Evolutionary conservation across 2,113 vertebrate genomes (phyloP).

Genomic region (Cavia porcellus): DNA sequence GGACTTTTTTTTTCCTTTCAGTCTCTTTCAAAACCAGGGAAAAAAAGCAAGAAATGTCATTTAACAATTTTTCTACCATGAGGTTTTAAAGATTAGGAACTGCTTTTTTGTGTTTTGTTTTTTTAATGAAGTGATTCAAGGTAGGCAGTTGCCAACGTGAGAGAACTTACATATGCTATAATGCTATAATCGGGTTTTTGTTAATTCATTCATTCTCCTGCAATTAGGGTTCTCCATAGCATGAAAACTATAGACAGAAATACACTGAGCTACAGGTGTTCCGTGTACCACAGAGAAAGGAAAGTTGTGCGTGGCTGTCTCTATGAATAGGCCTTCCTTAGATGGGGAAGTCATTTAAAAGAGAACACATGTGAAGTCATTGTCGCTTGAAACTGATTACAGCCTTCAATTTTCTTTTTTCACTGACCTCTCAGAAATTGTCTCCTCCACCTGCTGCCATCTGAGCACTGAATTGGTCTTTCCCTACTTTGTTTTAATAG

Average conservation of each 20-base stretch:
- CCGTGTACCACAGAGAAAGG: conserved; percentile 12
- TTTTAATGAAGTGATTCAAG: conserved; percentile 71
- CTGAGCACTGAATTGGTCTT: conserved; percentile 82
- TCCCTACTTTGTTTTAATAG: conserved; percentile 88
- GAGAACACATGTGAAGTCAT: conserved; percentile 79
- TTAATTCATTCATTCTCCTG: conserved; percentile 77
- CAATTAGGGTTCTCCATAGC: conserved; percentile 71
- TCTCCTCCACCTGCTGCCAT: conserved; percentile 80
- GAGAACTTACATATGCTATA: conserved; percentile 67
- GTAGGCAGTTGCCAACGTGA: conserved; percentile 65
- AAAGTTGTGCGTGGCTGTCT: conserved; percentile 26
- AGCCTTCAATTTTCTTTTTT: conserved; percentile 76
- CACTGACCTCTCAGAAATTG: conserved; percentile 72
- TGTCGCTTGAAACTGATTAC: conserved; percentile 75
- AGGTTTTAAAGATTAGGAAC: conserved; percentile 72
- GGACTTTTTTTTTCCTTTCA: not conserved
- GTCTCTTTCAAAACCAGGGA: conserved; percentile 54
- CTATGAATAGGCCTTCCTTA: conserved; percentile 69
- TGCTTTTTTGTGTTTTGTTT: conserved; percentile 57
- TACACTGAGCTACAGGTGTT: conserved; percentile 73
- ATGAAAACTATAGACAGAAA: conserved; percentile 67
- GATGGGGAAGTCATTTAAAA: conserved; percentile 64
- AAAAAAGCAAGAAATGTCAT: conserved; percentile 59
- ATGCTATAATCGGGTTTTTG: conserved; percentile 73
- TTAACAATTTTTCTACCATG: conserved; percentile 65